These are phyloP conservation scores for Venustaconcha ellipsiformis DNA, from an alignment of 1,140 invertebrate genomes.

Conservation along the genomic window DNA sequence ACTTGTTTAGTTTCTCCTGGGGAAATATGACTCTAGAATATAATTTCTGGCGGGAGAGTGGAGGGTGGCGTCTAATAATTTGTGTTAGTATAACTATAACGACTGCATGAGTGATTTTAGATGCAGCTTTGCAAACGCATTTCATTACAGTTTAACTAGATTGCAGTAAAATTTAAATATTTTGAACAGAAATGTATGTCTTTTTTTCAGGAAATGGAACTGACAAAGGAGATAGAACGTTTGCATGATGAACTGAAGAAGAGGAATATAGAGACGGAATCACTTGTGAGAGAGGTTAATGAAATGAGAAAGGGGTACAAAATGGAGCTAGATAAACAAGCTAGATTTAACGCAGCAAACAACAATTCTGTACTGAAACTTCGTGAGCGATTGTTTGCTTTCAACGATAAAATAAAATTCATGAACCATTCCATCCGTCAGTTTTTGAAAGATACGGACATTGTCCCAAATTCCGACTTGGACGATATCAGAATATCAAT, in stretches of 20 bases:
- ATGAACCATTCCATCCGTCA: constrained; percentile 21
- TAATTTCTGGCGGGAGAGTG: no score
- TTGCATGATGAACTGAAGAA: constrained; percentile 13
- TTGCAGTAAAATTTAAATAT: no score
- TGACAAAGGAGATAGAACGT: constrained; percentile 14
- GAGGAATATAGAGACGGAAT: constrained; percentile 3
- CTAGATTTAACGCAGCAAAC: constrained; percentile 27
- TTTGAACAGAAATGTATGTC: not conserved
- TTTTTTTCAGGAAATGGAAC: constrained; percentile 6
- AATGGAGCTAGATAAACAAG: constrained; percentile 22
- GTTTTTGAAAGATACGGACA: constrained; percentile 16
- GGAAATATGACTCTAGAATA: no score
- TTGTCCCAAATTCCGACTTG: constrained; percentile 5
- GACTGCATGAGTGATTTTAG: no score
- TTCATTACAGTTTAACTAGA: no score
- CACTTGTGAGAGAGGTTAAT: constrained; percentile 6
- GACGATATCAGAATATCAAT: constrained; percentile 21
- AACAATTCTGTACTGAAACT: constrained; percentile 25
- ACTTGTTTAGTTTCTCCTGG: no score
- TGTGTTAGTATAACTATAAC: no score
- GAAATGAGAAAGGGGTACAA: constrained; percentile 16
- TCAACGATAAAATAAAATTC: constrained; percentile 23
- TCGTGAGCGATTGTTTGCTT: constrained; percentile 20
- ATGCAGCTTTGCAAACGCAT: no score
- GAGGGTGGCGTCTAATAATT: no score